phyloP scores from a whole-genome alignment of 2,888 invertebrate species.

The Ochlodes sylvanus region DNA sequence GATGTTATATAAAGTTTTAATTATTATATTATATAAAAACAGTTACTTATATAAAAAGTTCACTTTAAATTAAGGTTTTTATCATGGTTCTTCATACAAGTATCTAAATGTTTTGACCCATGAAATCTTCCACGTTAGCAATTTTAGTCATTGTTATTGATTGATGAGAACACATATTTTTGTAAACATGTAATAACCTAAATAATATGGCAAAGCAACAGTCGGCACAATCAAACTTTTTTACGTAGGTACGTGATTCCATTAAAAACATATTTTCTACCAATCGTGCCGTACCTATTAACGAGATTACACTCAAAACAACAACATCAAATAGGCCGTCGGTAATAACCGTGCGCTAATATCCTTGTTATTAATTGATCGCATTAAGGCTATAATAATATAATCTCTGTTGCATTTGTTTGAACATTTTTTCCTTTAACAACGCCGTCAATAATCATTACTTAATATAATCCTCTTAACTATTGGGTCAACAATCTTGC shows the following conservation, averaged over 20 bases:
- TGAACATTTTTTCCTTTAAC: conserved; percentile 20
- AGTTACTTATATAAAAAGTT: too few species aligned
- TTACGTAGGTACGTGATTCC: conserved; percentile 26
- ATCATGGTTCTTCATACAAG: too few species aligned
- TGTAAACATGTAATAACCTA: conserved; percentile 11
- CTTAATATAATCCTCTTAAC: neutral
- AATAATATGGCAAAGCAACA: conserved; percentile 1
- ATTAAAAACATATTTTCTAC: conserved; percentile 39
- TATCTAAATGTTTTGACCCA: too few species aligned
- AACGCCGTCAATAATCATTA: conserved; percentile 17
- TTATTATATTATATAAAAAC: too few species aligned
- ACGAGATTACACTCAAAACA: conserved; percentile 30
- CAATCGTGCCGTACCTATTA: conserved; percentile 23
- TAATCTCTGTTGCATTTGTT: conserved; percentile 29
- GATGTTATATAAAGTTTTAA: too few species aligned
- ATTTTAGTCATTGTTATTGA: too few species aligned
- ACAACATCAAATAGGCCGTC: conserved; percentile 32
- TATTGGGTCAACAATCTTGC: conserved; percentile 12
- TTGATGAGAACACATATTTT: neutral
- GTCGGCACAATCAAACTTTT: conserved; percentile 31
- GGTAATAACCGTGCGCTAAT: conserved; percentile 26
- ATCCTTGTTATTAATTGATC: conserved; percentile 33
- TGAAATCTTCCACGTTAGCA: too few species aligned
- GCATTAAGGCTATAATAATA: conserved; percentile 17
- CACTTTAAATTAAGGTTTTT: too few species aligned